Conservation (phyloP, 2,888 invertebrate species). For the Drosophila paramelanica region DNA sequence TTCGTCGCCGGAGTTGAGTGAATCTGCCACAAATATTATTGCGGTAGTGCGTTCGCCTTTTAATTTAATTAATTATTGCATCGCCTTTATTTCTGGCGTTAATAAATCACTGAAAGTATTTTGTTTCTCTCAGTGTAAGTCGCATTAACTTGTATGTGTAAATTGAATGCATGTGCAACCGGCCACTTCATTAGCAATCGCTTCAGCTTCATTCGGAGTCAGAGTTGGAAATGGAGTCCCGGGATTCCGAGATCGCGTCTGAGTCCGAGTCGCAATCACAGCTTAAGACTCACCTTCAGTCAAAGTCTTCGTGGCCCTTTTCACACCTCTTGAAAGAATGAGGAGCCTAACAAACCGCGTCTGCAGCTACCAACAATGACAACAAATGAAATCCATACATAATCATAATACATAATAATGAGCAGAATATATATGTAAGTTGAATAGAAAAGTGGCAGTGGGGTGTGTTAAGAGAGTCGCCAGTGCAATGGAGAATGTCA, state of each 20-base stretch:
- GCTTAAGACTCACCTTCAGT: conserved; percentile 10
- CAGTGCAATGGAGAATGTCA: conserved; percentile 29
- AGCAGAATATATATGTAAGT: conserved; percentile 27
- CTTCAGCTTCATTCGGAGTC: conserved; percentile 18
- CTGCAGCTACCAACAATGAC: conserved; percentile 43
- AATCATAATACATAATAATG: conserved; percentile 71
- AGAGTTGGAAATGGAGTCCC: neutral
- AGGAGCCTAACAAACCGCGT: conserved; percentile 34
- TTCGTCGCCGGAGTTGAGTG: conserved; percentile 8
- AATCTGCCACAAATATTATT: conserved; percentile 20
- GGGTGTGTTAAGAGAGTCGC: too few relatives aligned
- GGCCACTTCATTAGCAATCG: conserved; percentile 58
- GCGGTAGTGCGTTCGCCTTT: conserved; percentile 37
- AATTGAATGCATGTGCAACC: conserved; percentile 44
- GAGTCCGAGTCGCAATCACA: conserved; percentile 18
- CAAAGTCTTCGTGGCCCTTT: conserved; percentile 18
- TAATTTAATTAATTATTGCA: conserved; percentile 48
- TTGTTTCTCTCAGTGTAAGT: conserved; percentile 35
- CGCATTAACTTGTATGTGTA: conserved; percentile 52
- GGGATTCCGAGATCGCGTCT: too few relatives aligned
- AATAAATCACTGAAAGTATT: conserved; percentile 2
- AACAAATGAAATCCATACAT: conserved; percentile 71
- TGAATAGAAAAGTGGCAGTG: neutral
- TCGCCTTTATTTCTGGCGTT: neutral
- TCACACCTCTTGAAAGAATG: conserved; percentile 55